A percentile compares a stretch with the other conserved stretches of the same genome.
These are phyloP conservation scores for Meandrina meandrites DNA, from an alignment of 92 coral and sea anemone genomes.

Conservation along the genomic window DNA sequence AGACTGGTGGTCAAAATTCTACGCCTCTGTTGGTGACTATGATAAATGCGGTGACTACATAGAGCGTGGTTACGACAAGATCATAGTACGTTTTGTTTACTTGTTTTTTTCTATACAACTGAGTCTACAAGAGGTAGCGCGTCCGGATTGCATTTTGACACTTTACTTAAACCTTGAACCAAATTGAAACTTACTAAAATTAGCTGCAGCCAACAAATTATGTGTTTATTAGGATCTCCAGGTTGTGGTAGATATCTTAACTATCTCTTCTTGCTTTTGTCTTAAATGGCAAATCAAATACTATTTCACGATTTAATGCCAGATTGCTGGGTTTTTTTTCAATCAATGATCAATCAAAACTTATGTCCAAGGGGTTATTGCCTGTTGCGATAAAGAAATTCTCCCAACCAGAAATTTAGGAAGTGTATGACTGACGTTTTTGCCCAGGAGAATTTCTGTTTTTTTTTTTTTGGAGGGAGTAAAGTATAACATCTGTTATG, in stretches of 20 bases:
- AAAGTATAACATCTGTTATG: not conserved
- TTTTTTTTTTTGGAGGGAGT: too few relatives aligned
- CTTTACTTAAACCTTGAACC: not conserved
- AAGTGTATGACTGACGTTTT: too few relatives aligned
- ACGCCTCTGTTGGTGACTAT: slow-evolving; percentile 76
- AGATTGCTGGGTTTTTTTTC: not conserved
- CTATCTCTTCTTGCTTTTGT: not conserved
- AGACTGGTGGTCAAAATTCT: slow-evolving; percentile 99
- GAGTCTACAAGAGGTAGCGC: too few relatives aligned
- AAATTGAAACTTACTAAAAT: too few relatives aligned
- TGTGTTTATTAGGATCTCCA: not conserved
- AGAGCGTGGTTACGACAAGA: slow-evolving; percentile 73
- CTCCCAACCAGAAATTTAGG: not conserved
- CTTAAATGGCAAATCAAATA: not conserved
- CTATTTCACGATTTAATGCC: not conserved
- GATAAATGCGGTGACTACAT: slow-evolving; percentile 80
- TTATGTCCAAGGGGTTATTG: not conserved
- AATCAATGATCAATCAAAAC: not conserved
- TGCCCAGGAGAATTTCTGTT: not conserved
- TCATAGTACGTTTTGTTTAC: slow-evolving; percentile 52
- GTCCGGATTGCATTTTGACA: too few relatives aligned
- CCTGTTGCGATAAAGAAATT: not conserved
- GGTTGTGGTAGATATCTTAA: not conserved
- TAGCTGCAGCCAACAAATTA: not conserved
- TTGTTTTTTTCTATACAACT: not conserved